Base-by-base conservation (phyloP, 2,113 vertebrate species). In the Halcyon senegalensis region DNA sequence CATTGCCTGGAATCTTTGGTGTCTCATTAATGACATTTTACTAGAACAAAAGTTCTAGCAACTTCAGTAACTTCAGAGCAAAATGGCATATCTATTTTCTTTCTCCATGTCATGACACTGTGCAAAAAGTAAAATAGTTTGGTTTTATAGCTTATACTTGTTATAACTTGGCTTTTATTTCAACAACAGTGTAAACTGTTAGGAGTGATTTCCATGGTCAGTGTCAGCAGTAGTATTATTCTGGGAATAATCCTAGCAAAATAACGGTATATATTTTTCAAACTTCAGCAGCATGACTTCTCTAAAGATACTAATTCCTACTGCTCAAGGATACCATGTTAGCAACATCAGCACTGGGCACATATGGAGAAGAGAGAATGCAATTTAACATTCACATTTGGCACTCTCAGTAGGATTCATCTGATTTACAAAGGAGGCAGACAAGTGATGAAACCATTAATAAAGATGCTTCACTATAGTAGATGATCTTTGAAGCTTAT, bases 301-400 rank as follows among this genome's bases (percentile, higher is more conserved):
- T 66, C 21, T 82, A 44, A 62, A 90, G 25, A 43, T 13, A 74
- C 30, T 39, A 21, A 73, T 58, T 74, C 35, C 63, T 53, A 35
- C 44, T 46, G 55, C 88, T 59, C 35, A 82, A 75, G 39, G 24
- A 64, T 84, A 73, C 10, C 41, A 43, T 69, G 51, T 13, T 60
- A 96, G 39, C 60, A 92, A 33, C 51, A 51, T 59, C 64, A 85
- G 21, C 62, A 13, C 25, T 83, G 75, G 46, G 19, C 21, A 55
- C 37, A 59, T 50, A 66, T 24, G 25, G 35, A 83, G 59, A 93
- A 88, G 55, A 88, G 56, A 85, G 51, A 85, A 91, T 91, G 63
- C 20, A 88, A 88, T 90, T 90, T 67, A 85, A 43, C n/a, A 27
- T 96, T 92, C 19, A 4, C 68, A 77, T 87, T 96, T 88, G 83